Percentiles rank a stretch among this genome's conserved stretches.
phyloP scores from a whole-genome alignment of 2,888 invertebrate species.

The Pherbina coryleti region DNA sequence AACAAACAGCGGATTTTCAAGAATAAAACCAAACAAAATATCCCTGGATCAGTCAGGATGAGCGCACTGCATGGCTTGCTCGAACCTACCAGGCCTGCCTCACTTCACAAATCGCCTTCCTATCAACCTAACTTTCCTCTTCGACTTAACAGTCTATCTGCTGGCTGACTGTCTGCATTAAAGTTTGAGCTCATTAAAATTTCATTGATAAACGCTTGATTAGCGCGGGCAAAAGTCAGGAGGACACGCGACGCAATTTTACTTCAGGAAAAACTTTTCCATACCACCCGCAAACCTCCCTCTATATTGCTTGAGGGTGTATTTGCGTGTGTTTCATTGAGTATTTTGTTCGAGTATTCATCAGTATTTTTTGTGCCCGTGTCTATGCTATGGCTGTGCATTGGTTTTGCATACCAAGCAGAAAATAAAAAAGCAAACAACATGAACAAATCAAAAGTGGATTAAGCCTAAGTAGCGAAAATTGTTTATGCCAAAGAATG shows the following conservation, averaged over 20 bases:
- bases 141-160: neutral
- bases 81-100: neutral
- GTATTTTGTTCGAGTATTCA: too few species aligned
- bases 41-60: neutral
- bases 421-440: constrained; percentile 31
- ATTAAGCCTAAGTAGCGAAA: constrained; percentile 52
- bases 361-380: constrained; percentile 24
- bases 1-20: neutral
- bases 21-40: neutral
- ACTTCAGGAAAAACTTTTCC: neutral
- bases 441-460: constrained; percentile 47
- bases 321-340: too few species aligned
- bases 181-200: constrained; percentile 47
- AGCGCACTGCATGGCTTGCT: neutral
- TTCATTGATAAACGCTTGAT: constrained; percentile 56
- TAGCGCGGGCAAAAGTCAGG: constrained; percentile 19
- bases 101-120: neutral
- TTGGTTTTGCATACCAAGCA: constrained; percentile 41
- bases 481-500: constrained; percentile 47
- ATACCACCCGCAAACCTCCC: too few species aligned
- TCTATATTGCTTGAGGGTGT: neutral
- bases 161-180: neutral
- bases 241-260: constrained; percentile 26
- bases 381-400: constrained; percentile 2
- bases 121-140: neutral